Evolutionary conservation across 2,797 vertebrate species (phyloP).

Genomic region (Distichodus sexfasciatus): DNA sequence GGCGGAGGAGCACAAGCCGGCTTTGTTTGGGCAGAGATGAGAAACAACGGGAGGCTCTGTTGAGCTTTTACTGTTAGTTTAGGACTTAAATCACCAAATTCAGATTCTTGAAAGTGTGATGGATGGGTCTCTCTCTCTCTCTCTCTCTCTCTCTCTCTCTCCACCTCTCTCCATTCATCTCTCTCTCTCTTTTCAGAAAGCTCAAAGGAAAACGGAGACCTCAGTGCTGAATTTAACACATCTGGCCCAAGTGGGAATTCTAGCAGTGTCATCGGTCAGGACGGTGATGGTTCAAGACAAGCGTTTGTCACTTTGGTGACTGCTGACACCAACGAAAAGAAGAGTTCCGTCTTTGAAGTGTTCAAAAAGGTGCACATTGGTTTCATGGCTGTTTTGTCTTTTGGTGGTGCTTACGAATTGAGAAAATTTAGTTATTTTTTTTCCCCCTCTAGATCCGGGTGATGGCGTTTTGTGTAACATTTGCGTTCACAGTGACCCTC

Average conservation of each 20-base stretch:
- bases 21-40: neutral
- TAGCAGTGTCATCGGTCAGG: fast-evolving
- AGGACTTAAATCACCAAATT: neutral
- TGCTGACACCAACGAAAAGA: conserved; percentile 35
- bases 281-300: neutral
- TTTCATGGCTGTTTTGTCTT: neutral
- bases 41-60: neutral
- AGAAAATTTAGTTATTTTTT: neutral
- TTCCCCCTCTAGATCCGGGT: conserved; percentile 77
- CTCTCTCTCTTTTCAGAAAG: conserved; percentile 37
- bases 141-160: neutral
- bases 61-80: neutral
- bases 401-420: neutral
- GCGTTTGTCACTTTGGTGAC: conserved; percentile 55
- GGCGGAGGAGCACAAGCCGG: neutral
- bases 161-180: neutral
- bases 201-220: conserved; percentile 49
- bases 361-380: conserved; percentile 73
- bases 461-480: conserved; percentile 83
- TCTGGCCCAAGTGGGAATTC: neutral
- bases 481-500: conserved; percentile 84
- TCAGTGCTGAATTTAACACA: conserved; percentile 56
- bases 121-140: neutral
- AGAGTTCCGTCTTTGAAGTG: conserved; percentile 69
- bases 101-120: neutral